phyloP scores from a whole-genome alignment of 2,797 vertebrate species.

The Botia almorhae region DNA sequence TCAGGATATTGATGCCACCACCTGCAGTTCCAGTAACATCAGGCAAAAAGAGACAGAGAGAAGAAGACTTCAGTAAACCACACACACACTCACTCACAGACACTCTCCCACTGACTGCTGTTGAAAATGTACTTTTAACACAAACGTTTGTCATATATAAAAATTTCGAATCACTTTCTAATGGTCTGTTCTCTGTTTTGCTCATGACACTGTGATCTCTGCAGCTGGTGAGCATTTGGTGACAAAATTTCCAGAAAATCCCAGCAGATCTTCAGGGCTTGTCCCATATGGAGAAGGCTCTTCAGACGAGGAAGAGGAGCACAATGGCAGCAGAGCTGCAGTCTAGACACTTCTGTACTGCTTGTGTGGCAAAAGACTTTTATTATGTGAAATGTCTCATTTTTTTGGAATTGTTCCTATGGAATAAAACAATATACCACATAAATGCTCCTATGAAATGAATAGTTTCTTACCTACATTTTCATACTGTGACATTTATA shows the following conservation, averaged over 20 bases:
- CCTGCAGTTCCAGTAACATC: constrained; percentile 61
- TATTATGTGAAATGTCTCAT: neutral
- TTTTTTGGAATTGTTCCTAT: constrained; percentile 80
- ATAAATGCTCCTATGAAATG: constrained; percentile 43
- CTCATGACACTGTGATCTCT: constrained; percentile 9
- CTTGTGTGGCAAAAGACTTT: neutral
- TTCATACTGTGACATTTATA: no score
- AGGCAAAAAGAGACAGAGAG: constrained; percentile 71
- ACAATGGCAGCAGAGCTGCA: constrained; percentile 70
- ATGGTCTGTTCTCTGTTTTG: no score
- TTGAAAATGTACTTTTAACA: constrained; percentile 2
- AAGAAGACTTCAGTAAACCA: constrained; percentile 47
- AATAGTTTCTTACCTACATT: no score
- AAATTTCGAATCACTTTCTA: constrained; percentile 64
- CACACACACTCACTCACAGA: constrained; percentile 25
- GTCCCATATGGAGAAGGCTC: constrained; percentile 82
- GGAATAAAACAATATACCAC: constrained; percentile 78
- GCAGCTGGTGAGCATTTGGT: constrained; percentile 59
- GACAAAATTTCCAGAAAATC: constrained; percentile 64
- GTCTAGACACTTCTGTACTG: neutral
- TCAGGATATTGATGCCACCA: constrained; percentile 79
- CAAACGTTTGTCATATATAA: no score
- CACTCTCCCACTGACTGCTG: constrained; percentile 38
- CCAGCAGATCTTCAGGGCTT: constrained; percentile 63
- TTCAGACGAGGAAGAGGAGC: constrained; percentile 80